phyloP scores from a whole-genome alignment of 2,888 invertebrate species.

The Heliconius cydno region DNA sequence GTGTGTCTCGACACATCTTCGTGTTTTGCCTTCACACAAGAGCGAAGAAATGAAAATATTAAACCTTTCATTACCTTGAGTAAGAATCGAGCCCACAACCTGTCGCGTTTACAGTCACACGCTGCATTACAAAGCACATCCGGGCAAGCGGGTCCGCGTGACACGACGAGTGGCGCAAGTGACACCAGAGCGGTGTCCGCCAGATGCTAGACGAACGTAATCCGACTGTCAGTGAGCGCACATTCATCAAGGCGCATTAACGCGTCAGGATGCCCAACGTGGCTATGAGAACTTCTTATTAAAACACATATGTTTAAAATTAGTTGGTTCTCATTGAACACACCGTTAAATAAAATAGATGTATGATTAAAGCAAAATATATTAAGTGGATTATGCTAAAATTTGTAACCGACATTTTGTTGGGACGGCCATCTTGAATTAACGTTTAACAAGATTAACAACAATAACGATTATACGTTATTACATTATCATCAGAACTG shows the following conservation, averaged over 20 bases:
- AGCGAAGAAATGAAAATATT: too few relatives aligned
- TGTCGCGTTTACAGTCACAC: not conserved
- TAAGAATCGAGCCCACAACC: not conserved
- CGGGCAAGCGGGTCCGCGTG: conserved; percentile 1
- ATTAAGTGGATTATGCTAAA: too few relatives aligned
- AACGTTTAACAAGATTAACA: too few relatives aligned
- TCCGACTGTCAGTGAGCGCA: conserved; percentile 62
- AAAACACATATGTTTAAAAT: not conserved
- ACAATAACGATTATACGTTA: too few relatives aligned
- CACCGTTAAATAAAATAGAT: too few relatives aligned
- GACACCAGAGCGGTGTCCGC: conserved; percentile 26
- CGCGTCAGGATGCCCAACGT: conserved; percentile 57
- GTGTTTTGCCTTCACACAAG: too few relatives aligned
- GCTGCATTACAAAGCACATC: not conserved
- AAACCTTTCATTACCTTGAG: not conserved
- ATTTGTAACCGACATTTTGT: too few relatives aligned
- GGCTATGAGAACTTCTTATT: conserved; percentile 44
- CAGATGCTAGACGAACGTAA: conserved; percentile 50
- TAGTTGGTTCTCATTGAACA: too few relatives aligned
- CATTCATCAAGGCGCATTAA: conserved; percentile 74
- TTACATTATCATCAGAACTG: too few relatives aligned
- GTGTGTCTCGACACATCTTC: too few relatives aligned
- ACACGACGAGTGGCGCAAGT: conserved; percentile 14
- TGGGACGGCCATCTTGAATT: too few relatives aligned
- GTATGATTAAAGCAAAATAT: too few relatives aligned